These are phyloP conservation scores for Andrena fulva DNA, from an alignment of 2,888 invertebrate species.

Conservation along the genomic window DNA sequence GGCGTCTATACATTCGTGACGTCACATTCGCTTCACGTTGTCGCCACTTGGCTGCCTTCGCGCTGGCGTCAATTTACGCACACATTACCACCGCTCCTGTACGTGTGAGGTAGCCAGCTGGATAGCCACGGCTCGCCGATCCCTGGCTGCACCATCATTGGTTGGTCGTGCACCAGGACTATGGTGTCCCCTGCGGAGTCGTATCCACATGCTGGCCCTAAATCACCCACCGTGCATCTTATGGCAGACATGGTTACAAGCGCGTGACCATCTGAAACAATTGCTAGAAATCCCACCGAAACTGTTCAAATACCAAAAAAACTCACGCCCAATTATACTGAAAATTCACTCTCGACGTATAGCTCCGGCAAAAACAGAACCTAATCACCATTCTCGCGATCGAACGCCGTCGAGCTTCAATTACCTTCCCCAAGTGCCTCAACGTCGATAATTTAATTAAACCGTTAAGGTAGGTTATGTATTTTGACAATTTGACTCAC, in stretches of 20 bases:
- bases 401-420: background rate
- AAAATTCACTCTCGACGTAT: background rate
- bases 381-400: background rate
- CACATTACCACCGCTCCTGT: too few species aligned
- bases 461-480: background rate
- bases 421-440: background rate
- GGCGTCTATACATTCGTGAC: too few species aligned
- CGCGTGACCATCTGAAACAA: background rate
- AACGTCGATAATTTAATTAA: slow-evolving; percentile 5
- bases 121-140: too few species aligned
- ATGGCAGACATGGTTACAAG: background rate
- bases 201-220: slow-evolving; percentile 82
- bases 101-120: too few species aligned
- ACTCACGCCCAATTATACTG: background rate
- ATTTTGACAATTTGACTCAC: too few species aligned
- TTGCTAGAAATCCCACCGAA: background rate
- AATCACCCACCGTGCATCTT: background rate
- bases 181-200: slow-evolving; percentile 85
- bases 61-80: too few species aligned
- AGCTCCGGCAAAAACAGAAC: background rate
- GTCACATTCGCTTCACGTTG: too few species aligned
- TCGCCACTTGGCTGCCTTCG: too few species aligned
- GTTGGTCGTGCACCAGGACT: slow-evolving; percentile 84
- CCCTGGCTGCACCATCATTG: slow-evolving; percentile 84
- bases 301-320: background rate